A percentile compares a stretch with the other conserved stretches of the same genome.
phyloP scores from a whole-genome alignment of 2,888 invertebrate species.

The Tetrapedia diversipes region DNA sequence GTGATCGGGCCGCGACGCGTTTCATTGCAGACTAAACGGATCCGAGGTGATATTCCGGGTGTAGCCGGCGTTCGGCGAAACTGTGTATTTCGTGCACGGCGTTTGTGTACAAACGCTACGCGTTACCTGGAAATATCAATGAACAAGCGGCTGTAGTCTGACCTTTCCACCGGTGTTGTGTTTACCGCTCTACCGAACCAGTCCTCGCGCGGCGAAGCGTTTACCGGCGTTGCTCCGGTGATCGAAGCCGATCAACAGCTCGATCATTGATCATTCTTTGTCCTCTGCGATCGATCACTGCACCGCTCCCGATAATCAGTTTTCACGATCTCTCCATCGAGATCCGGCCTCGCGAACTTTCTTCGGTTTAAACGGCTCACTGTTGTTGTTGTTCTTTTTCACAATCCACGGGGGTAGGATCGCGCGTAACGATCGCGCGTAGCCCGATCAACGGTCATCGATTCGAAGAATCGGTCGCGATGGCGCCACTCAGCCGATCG shows the following conservation, averaged over 20 bases:
- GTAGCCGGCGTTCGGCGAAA: conserved; percentile 9
- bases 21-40: conserved; percentile 47
- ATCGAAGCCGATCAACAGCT: neutral
- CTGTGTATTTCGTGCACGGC: conserved; percentile 4
- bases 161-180: conserved; percentile 17
- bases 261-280: neutral
- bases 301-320: neutral
- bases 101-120: conserved; percentile 18
- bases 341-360: neutral
- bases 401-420: neutral
- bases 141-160: conserved; percentile 18
- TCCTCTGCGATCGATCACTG: neutral
- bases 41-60: neutral
- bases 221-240: neutral
- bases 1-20: conserved; percentile 39
- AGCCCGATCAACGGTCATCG: neutral
- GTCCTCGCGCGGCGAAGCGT: neutral
- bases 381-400: too few species aligned
- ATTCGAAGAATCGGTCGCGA: neutral
- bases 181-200: conserved; percentile 9
- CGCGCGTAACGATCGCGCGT: too few species aligned
- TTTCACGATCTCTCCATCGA: neutral
- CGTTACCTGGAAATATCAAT: conserved; percentile 46
- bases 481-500: neutral
- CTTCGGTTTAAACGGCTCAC: too few species aligned